A percentile compares a stretch with the other conserved stretches of the same genome.
Evolutionary conservation across 2,113 vertebrate species (phyloP).

Genomic region (Rhipidura dahli): DNA sequence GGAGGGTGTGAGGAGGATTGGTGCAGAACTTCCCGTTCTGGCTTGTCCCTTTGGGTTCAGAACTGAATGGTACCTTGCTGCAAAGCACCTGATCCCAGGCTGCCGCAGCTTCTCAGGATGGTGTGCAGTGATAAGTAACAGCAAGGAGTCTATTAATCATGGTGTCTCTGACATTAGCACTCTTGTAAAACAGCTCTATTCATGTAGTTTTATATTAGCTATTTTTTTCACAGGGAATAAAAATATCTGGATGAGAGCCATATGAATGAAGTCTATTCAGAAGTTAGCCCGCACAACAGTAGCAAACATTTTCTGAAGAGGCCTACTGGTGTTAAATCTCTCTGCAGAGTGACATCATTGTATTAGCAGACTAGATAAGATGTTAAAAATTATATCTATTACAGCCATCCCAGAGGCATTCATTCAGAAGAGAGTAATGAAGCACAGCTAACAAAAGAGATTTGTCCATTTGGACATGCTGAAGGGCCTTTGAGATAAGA

Average conservation of each 20-base stretch:
- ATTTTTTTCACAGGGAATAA: neutral
- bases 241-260: neutral
- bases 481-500: slow-evolving; percentile 52
- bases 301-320: neutral
- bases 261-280: neutral
- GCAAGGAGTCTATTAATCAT: neutral
- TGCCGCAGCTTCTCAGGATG: neutral
- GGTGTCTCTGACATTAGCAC: neutral
- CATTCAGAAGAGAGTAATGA: slow-evolving; percentile 55
- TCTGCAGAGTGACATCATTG: slow-evolving; percentile 24
- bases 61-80: neutral
- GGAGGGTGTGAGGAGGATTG: neutral
- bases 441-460: slow-evolving; percentile 64
- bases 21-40: neutral
- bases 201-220: neutral
- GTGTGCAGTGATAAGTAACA: neutral
- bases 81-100: neutral
- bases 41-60: neutral
- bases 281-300: neutral
- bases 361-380: slow-evolving; percentile 28
- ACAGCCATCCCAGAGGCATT: slow-evolving; percentile 41
- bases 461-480: slow-evolving; percentile 58
- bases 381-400: slow-evolving; percentile 50
- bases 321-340: slow-evolving; percentile 27
- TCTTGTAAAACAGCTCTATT: neutral